Base-by-base conservation (phyloP, 1,140 invertebrate species). In the Drosophila tristis region DNA sequence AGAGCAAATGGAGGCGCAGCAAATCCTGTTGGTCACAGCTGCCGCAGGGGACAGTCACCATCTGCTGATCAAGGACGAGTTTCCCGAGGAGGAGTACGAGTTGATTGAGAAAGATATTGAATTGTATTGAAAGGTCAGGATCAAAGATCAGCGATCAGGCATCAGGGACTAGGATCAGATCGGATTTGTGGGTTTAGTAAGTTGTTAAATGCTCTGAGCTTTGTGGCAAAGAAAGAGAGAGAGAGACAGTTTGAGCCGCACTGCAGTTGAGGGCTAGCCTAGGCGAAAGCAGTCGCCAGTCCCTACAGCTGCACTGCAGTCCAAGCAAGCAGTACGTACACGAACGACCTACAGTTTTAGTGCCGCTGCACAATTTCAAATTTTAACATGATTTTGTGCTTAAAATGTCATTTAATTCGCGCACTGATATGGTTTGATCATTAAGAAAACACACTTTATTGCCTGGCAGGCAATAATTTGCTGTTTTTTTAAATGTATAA, bases 101-200 rank as follows among this genome's bases (percentile, higher is more conserved):
- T 50, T 90, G 31, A 90, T 90, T 15, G 86, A 90, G 26, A 80
- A 90, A 48, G 65, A 71, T 35, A 90, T 90, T 20, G 87, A 90
- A 49, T 26, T 90, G 64, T 90, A 90, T 60, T 90, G 45, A 78
- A 15, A 23, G 13, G 35, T n/a, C 6, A 9, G 20, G 8, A 25
- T n/a, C 6, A 13, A 7, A 2, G 9, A 35, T 13, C 31, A 49
- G 35, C 15, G 11, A 6, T 29, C 23, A 29, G 35, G 5, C 13
- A 29, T 47, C 15, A 56, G 16, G 16, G 55, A 39, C 35, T 13
- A 39, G 35, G 11, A 13, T 39, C 35, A 11, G 35, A 39, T 39
- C 11, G 35, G 11, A 39, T 39, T 39, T 39, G 35, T 39, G 35
- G 35, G 35, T 4, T 39, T 4, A 39, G 4, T 39, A 13, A 39